phyloP scores from a whole-genome alignment of 2,888 invertebrate species.

The Apeira syringaria region DNA sequence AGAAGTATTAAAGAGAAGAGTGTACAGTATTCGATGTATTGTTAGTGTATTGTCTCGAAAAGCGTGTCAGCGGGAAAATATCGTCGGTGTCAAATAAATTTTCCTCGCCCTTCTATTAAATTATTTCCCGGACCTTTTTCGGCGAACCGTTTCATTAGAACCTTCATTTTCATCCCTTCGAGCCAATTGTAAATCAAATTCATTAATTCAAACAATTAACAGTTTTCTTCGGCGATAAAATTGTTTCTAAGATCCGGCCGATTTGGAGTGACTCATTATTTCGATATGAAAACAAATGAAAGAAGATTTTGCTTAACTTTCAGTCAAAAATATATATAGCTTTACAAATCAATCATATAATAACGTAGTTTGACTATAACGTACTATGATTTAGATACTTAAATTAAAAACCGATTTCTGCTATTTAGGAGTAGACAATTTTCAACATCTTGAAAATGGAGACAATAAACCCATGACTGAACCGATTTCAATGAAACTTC shows the following conservation, averaged over 20 bases:
- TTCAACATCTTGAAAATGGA: too few relatives aligned
- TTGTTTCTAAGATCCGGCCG: conserved; percentile 35
- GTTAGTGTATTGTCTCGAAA: conserved; percentile 29
- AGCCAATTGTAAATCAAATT: conserved; percentile 54
- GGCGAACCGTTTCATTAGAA: conserved; percentile 51
- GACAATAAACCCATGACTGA: too few relatives aligned
- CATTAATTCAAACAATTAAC: conserved; percentile 68
- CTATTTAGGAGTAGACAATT: too few relatives aligned
- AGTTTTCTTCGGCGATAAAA: conserved; percentile 44
- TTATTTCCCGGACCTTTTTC: conserved; percentile 44
- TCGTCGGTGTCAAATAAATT: conserved; percentile 35
- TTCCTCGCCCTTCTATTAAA: conserved; percentile 35
- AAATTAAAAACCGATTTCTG: too few relatives aligned
- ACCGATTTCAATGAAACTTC: too few relatives aligned
- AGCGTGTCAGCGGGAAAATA: conserved; percentile 27
- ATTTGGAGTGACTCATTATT: conserved; percentile 27
- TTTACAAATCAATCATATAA: too few relatives aligned
- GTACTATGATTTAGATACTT: too few relatives aligned
- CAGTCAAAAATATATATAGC: too few relatives aligned
- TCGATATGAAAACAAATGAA: conserved; percentile 12
- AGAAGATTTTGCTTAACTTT: too few relatives aligned
- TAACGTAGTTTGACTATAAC: too few relatives aligned
- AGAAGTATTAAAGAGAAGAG: too few relatives aligned
- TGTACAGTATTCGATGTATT: conserved; percentile 17
- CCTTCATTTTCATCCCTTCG: conserved; percentile 49